Evolutionary conservation across 2,888 invertebrate species (phyloP), one percentile per base, ranked within the genome.

Genomic region (Tachystola acroxantha): DNA sequence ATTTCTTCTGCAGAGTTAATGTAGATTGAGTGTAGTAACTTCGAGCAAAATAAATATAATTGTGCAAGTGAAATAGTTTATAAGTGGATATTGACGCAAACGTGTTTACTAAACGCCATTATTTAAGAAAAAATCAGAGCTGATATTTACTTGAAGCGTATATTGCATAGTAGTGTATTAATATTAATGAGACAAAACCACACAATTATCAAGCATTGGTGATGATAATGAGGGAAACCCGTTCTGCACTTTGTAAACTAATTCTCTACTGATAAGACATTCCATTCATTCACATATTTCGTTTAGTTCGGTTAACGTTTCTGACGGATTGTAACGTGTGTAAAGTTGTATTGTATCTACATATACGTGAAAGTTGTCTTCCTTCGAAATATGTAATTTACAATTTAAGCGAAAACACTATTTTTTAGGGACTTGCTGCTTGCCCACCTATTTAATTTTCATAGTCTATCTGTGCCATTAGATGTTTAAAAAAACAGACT

Each of bases 401-500:
- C 37, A 50, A 46, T 47, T 48, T 54, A 58, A 58, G 50, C 48
- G 39, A 46, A 42, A 43, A 43, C 43, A 50, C 46, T 48, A 51
- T 50, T 50, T 53, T 53, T 53, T 45, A 43, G 46, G 43, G 45
- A 45, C 43, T 52, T 49, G 42, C 57, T 58, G 42, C 54, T 62
- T 64, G 51, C 79, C 79, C 78, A 77, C 78, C 79, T 69, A 47
- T 53, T 50, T 48, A 45, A 48, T 43, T 54, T 42, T 60, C 58
- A 42, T 53, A 58, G 48, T 62, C 57, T 53, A 38, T 48, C 50
- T 64, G 78, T 78, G 77, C 77, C 75, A 78, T 77, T 64, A 45
- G 38, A 50, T 46, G 42, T n/a, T 35, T 42, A 42, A 40, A 43
- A 45, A 32, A 19, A 22, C 38, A 39, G 32, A 20, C 22, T 27